Conservation (phyloP, 1,140 invertebrate genomes). For the Drosophila subpulchrella region DNA sequence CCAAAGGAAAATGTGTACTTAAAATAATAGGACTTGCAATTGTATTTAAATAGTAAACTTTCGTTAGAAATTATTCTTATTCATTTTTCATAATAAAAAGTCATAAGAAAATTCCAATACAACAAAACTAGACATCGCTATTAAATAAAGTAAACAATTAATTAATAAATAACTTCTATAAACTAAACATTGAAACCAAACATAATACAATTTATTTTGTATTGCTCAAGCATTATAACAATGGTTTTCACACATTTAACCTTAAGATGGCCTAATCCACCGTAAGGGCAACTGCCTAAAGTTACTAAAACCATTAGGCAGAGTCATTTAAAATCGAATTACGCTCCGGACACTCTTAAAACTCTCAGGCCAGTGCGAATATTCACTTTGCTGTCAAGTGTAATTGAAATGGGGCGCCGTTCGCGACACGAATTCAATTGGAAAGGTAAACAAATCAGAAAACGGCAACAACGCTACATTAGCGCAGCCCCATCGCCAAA, state of each 20-base stretch:
- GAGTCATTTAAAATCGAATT: background rate
- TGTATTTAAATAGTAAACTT: no score
- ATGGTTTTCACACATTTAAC: no score
- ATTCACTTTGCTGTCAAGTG: conserved; percentile 40
- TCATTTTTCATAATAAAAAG: no score
- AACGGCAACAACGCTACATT: conserved; percentile 66
- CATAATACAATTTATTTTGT: no score
- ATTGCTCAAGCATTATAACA: no score
- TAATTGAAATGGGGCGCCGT: conserved; percentile 48
- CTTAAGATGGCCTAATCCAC: no score
- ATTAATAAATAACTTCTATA: no score
- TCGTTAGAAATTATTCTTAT: no score
- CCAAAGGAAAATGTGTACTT: background rate
- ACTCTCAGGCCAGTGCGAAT: background rate
- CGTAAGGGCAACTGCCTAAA: background rate
- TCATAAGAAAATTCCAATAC: no score
- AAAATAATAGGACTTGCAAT: background rate
- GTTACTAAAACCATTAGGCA: background rate
- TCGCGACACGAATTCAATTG: conserved; percentile 66
- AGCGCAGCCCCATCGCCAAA: conserved; percentile 43
- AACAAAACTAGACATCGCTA: no score
- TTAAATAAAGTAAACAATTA: no score
- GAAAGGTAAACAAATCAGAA: conserved; percentile 77
- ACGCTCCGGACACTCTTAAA: background rate
- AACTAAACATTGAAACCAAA: no score